Conservation (phyloP, 2,888 invertebrate species). For the Hoplodrina blanda region DNA sequence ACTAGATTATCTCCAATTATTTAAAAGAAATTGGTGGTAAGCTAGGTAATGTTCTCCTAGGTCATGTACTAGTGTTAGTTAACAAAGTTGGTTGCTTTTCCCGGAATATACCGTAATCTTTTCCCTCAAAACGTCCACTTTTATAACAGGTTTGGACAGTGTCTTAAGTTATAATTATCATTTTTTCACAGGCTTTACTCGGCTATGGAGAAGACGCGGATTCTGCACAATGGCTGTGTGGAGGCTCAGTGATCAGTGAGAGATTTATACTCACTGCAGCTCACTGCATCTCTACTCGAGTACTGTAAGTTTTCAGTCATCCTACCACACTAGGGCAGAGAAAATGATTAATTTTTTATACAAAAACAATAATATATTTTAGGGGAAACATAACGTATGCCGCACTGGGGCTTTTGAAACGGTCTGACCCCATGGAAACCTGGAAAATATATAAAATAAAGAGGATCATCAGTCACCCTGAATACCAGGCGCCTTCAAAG, state of each 20-base stretch:
- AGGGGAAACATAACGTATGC: conserved; percentile 59
- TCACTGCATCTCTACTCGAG: conserved; percentile 69
- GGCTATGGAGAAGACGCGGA: conserved; percentile 67
- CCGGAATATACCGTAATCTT: no score
- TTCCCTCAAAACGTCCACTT: no score
- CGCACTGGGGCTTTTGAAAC: conserved; percentile 50
- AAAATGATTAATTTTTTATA: not conserved
- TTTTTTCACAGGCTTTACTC: conserved; percentile 67
- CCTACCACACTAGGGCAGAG: not conserved
- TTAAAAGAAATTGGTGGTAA: no score
- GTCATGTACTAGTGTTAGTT: no score
- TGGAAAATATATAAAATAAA: conserved; percentile 55
- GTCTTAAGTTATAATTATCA: not conserved
- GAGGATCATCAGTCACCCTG: conserved; percentile 64
- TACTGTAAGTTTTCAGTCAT: conserved; percentile 61
- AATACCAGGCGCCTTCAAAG: conserved; percentile 67
- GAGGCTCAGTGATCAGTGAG: conserved; percentile 75
- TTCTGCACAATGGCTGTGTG: conserved; percentile 70
- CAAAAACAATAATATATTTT: conserved; percentile 13
- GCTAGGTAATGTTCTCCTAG: no score
- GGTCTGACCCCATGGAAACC: conserved; percentile 47
- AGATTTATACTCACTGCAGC: conserved; percentile 76
- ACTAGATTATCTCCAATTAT: no score
- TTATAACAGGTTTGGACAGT: no score
- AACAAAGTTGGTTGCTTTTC: no score